These are phyloP conservation scores for Aspidiotus destructor DNA, from an alignment of 2,888 invertebrate species.

Conservation along the genomic window DNA sequence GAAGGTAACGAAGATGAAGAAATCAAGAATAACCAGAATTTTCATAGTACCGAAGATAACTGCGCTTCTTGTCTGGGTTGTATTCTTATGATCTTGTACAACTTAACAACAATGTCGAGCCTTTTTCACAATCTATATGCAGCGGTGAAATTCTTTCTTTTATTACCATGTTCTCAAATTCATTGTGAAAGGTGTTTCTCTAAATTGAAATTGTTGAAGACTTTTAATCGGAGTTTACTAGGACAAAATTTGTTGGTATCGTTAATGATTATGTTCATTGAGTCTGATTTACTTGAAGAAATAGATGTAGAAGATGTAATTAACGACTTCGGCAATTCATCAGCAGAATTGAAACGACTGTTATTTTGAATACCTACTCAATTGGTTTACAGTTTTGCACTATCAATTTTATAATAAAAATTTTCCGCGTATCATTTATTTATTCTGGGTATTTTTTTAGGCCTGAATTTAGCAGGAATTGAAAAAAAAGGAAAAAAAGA, in stretches of 20 bases:
- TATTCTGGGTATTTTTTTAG: no score
- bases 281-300: background rate
- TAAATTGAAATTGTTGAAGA: background rate
- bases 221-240: background rate
- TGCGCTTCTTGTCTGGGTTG: background rate
- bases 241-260: background rate
- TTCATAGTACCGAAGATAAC: background rate
- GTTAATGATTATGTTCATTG: background rate
- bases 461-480: no score
- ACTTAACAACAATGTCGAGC: background rate
- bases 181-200: background rate
- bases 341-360: background rate
- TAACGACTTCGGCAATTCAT: background rate
- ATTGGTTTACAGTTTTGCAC: no score
- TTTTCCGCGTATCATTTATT: no score
- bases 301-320: background rate
- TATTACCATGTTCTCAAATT: background rate
- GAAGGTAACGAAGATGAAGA: background rate
- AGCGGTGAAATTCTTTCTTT: background rate
- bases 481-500: no score
- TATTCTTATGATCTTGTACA: background rate
- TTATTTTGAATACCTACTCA: background rate
- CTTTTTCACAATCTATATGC: background rate
- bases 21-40: background rate
- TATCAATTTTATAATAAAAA: no score